Conservation (phyloP, 2,113 vertebrate genomes). For the Ctenomys sociabilis region DNA sequence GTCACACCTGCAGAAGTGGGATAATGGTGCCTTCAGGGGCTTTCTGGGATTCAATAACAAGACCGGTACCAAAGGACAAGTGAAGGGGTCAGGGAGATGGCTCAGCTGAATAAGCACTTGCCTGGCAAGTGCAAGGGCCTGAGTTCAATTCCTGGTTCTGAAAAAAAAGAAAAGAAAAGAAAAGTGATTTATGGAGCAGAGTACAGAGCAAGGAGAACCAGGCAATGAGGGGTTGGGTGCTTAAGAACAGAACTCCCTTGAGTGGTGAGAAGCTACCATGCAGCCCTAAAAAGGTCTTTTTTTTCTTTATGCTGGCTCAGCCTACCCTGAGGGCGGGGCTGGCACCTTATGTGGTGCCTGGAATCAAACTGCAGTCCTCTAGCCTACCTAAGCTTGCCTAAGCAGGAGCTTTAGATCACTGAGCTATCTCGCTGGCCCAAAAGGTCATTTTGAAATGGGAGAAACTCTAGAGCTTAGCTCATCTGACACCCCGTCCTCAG, state of each 20-base stretch:
- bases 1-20: neutral
- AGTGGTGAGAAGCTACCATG: neutral
- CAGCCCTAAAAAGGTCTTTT: neutral
- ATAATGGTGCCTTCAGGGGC: neutral
- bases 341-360: no score
- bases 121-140: no score
- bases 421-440: neutral
- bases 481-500: neutral
- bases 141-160: no score
- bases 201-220: no score
- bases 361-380: no score
- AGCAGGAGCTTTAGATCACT: no score
- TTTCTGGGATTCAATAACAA: slow-evolving; percentile 13
- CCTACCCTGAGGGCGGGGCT: no score
- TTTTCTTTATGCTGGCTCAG: neutral
- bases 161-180: no score
- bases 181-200: neutral
- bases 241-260: neutral
- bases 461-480: neutral
- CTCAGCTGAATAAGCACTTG: no score
- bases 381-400: no score
- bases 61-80: neutral
- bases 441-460: neutral
- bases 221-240: no score
- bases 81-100: no score